Evolutionary conservation across 2,888 invertebrate species (phyloP), one percentile per base, ranked within the genome.

Genomic region (Dasysyrphus tricinctus): DNA sequence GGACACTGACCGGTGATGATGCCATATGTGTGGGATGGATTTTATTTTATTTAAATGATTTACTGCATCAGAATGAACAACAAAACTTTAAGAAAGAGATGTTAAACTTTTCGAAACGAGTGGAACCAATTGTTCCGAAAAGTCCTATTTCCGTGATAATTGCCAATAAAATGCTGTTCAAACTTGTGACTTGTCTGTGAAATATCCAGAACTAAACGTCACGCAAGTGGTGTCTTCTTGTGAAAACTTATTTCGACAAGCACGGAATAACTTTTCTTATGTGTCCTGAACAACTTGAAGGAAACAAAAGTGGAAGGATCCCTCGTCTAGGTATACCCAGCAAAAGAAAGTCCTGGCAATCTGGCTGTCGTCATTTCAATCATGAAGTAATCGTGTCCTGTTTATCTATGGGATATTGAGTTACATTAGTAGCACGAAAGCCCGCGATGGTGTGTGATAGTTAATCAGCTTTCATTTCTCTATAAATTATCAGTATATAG

Each of bases 361-460:
- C 47, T 47, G n/a, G n/a, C 32, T 69, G 39, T 63, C 32, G 56
- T 57, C 44, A 49, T 56, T 69, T 69, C 16, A 39, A 24, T 37
- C 44, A n/a, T 42, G 14, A 34, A 51, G 69, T 67, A 47, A 72
- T 59, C 72, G 61, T 77, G 77, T 78, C 81, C 70, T 75, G 78
- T 81, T 82, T 70, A 82, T 86, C 85, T 78, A 82, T 47, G 29
- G 32, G 70, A 82, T 86, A 86, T 86, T 86, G 63, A 82, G 82
- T 86, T 86, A 86, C 85, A 82, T 74, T 81, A 75, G 69, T 34
- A 19, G 54, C 78, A 82, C 82, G 79, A 75, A 75, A 65, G 29
- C 34, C 14, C 2, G 61, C 78, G 82, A 86, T 82, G 82, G 86
- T 86, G 86, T 86, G 74, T 75, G 86, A 86, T 86, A 86, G 86